Conservation (phyloP, 2,797 vertebrate genomes). For the Acanthornis magna region DNA sequence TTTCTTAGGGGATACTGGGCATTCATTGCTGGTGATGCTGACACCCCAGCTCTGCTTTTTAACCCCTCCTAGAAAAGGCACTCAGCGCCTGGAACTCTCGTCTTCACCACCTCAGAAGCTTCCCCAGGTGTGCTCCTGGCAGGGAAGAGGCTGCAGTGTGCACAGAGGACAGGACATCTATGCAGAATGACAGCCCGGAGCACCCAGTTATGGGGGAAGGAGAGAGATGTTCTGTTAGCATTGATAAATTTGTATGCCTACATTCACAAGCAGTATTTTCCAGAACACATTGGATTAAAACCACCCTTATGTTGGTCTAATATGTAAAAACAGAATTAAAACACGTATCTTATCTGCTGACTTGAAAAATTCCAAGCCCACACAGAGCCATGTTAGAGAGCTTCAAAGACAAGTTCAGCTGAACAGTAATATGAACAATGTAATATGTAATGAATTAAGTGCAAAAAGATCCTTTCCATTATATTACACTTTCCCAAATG, state of each 20-base stretch:
- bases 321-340: neutral
- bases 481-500: neutral
- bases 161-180: no score
- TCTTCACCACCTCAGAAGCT: neutral
- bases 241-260: neutral
- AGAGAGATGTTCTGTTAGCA: neutral
- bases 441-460: neutral
- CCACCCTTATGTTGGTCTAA: neutral
- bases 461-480: slow-evolving; percentile 7
- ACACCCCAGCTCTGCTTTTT: neutral
- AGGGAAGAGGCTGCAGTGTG: fast-evolving
- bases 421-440: neutral
- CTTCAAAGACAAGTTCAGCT: neutral
- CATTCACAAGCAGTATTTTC: neutral
- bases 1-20: fast-evolving
- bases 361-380: neutral
- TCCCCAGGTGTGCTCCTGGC: neutral
- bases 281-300: neutral
- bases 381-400: neutral
- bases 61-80: neutral
- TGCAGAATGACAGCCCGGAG: fast-evolving
- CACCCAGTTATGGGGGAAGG: fast-evolving
- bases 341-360: neutral
- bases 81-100: fast-evolving
- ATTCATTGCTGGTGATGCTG: neutral